Evolutionary conservation across 2,113 vertebrate genomes (phyloP).

Genomic region (Etia nguti): DNA sequence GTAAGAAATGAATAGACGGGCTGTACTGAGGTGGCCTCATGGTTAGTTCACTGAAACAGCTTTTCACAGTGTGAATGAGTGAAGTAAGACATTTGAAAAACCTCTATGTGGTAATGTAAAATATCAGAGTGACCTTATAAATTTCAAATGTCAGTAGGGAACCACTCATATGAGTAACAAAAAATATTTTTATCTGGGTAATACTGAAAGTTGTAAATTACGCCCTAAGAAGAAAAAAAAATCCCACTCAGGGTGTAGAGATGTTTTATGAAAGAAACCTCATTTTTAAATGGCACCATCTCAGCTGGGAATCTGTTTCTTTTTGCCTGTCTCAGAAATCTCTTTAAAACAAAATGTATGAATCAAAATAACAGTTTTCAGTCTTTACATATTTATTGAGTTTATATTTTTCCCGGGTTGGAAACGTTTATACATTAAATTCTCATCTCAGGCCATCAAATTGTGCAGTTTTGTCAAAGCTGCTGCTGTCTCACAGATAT

Average conservation of each 20-base stretch:
- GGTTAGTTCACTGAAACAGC: background rate
- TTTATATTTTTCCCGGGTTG: background rate
- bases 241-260: background rate
- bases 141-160: conserved; percentile 8
- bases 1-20: background rate
- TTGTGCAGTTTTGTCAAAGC: background rate
- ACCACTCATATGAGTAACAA: background rate
- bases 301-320: conserved; percentile 32
- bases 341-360: background rate
- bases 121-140: background rate
- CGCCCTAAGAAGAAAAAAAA: background rate
- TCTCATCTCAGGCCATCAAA: background rate
- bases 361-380: background rate
- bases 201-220: background rate
- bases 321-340: background rate
- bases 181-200: background rate
- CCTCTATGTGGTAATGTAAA: background rate
- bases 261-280: background rate
- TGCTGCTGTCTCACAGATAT: background rate
- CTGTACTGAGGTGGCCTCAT: background rate
- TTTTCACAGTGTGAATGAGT: background rate
- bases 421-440: background rate
- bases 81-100: background rate
- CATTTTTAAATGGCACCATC: conserved; percentile 42
- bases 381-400: background rate